These are phyloP conservation scores for Uria lomvia DNA, from an alignment of 2,113 vertebrate genomes.

Conservation along the genomic window DNA sequence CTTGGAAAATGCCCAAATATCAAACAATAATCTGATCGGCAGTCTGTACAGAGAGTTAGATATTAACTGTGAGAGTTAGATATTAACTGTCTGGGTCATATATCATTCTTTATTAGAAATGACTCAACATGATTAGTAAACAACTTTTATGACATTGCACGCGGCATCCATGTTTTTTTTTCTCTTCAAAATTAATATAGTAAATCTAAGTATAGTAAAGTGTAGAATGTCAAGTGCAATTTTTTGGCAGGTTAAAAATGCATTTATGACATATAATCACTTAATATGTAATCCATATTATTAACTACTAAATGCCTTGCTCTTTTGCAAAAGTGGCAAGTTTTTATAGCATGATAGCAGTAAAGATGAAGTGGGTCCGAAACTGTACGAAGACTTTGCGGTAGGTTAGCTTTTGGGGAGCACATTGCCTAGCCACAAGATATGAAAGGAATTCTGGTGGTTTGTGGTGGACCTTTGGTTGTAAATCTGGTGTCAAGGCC, in stretches of 20 bases:
- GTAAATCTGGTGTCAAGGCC: accelerated
- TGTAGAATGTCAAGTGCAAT: background rate
- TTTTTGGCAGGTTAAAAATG: background rate
- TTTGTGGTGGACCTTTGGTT: accelerated
- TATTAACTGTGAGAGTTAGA: background rate
- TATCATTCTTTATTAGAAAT: background rate
- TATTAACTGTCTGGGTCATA: background rate
- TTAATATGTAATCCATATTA: accelerated
- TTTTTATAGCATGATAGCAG: accelerated
- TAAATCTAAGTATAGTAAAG: background rate
- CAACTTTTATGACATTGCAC: background rate
- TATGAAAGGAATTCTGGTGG: too few relatives aligned
- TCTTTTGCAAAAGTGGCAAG: accelerated
- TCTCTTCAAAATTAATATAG: background rate
- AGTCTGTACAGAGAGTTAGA: background rate
- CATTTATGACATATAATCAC: background rate
- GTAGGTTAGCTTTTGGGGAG: background rate
- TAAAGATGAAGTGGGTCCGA: too few relatives aligned
- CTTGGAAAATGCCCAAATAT: background rate
- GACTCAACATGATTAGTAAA: background rate
- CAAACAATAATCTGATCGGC: background rate
- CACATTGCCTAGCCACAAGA: accelerated
- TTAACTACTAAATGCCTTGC: too few relatives aligned
- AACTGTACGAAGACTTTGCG: background rate
- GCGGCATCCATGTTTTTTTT: background rate